A percentile compares a stretch with the other conserved stretches of the same genome.
Evolutionary conservation across 2,113 vertebrate species (phyloP).

Genomic region (Psittacara wagleri): DNA sequence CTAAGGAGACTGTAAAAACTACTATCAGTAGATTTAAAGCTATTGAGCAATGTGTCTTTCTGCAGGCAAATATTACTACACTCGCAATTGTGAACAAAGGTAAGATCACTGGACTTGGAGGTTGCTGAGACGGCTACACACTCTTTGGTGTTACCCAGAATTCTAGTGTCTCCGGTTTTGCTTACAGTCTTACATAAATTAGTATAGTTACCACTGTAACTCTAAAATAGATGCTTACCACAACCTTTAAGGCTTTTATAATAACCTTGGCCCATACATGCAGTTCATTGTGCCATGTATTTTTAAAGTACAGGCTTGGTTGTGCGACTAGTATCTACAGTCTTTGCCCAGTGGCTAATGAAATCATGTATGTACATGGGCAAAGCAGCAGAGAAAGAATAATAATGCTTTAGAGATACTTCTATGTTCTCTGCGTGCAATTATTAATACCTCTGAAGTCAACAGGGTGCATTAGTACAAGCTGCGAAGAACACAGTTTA

Average conservation of each 20-base stretch:
- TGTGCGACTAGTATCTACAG: background rate
- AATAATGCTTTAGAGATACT: background rate
- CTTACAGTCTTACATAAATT: background rate
- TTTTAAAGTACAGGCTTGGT: background rate
- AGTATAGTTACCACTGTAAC: background rate
- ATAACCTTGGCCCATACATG: background rate
- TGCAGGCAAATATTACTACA: background rate
- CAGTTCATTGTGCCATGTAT: background rate
- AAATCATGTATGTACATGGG: background rate
- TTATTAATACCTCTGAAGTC: background rate
- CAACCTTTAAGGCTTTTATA: background rate
- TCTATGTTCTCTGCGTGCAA: background rate
- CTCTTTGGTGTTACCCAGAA: background rate
- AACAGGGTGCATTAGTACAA: background rate
- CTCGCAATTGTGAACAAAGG: background rate
- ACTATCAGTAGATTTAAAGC: background rate
- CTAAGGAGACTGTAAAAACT: background rate
- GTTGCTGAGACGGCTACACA: background rate
- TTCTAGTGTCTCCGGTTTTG: background rate
- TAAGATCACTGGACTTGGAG: background rate
- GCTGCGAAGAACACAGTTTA: background rate
- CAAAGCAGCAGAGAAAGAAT: background rate
- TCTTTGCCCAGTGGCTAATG: background rate
- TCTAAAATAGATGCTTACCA: background rate
- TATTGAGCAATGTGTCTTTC: background rate